phyloP scores from a whole-genome alignment of 2,113 vertebrate species.

The Meles meles region DNA sequence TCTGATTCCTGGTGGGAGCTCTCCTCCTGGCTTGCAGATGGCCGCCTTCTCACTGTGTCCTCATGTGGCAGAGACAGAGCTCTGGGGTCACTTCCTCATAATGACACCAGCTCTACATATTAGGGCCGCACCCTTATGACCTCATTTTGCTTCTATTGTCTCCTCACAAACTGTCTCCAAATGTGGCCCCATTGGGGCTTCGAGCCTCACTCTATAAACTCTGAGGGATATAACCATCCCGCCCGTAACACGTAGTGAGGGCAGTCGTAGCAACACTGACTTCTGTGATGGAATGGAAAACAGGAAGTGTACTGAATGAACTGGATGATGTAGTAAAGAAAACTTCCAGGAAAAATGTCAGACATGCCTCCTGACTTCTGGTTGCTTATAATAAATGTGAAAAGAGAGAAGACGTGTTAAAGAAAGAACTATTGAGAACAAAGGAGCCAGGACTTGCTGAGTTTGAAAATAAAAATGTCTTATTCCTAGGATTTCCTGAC shows the following conservation, averaged over 20 bases:
- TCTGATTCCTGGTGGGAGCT: background rate
- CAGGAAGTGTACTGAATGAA: background rate
- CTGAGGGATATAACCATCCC: background rate
- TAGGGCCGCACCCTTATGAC: background rate
- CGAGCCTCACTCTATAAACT: background rate
- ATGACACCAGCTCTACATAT: background rate
- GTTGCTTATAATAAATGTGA: background rate
- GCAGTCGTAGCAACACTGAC: background rate
- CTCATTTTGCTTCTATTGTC: background rate
- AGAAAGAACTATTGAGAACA: background rate
- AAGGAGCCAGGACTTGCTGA: background rate
- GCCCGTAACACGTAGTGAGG: background rate
- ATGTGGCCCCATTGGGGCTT: fast-evolving
- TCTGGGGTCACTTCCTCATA: background rate
- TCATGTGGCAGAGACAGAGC: background rate
- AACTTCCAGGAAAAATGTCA: background rate
- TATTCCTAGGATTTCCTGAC: background rate
- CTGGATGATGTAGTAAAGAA: background rate
- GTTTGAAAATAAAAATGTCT: slow-evolving; percentile 43
- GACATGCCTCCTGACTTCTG: background rate
- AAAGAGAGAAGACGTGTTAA: background rate
- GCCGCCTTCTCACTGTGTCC: background rate
- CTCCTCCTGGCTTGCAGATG: background rate
- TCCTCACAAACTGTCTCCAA: background rate
- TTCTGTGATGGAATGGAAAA: background rate